phyloP scores from a whole-genome alignment of 2,888 invertebrate genomes.

The Uropetala carovei region DNA sequence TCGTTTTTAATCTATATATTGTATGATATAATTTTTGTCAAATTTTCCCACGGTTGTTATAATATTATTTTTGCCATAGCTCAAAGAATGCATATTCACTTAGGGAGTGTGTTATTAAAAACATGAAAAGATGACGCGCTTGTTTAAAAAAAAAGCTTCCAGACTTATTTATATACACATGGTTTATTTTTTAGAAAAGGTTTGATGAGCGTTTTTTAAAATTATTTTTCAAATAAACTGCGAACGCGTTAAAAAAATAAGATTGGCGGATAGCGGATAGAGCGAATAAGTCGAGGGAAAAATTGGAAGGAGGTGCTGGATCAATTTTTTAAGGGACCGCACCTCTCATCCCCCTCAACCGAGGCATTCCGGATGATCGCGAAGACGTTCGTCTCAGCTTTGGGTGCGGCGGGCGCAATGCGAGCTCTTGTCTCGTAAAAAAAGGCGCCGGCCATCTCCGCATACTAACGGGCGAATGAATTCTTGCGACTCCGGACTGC shows the following conservation, averaged over 20 bases:
- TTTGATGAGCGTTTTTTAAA: not conserved
- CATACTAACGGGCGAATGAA: not conserved
- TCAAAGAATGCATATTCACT: not conserved
- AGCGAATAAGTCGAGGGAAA: no score
- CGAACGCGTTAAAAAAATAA: not conserved
- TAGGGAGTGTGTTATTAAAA: not conserved
- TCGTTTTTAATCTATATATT: constrained; percentile 14
- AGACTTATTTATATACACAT: constrained; percentile 21
- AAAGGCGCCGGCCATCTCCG: not conserved
- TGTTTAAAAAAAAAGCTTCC: constrained; percentile 13
- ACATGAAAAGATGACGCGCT: not conserved
- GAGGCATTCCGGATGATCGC: not conserved
- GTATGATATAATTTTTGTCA: not conserved
- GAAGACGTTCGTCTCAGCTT: not conserved
- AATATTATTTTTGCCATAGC: constrained; percentile 32
- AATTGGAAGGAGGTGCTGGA: no score
- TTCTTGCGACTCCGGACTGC: no score
- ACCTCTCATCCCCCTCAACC: not conserved
- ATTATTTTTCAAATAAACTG: constrained; percentile 2
- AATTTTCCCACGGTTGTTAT: constrained; percentile 2
- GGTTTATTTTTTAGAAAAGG: constrained; percentile 30
- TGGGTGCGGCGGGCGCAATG: not conserved
- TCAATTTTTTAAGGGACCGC: no score
- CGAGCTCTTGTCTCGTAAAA: not conserved
- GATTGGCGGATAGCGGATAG: not conserved